A percentile compares a stretch with the other conserved stretches of the same genome.
These are phyloP conservation scores for Tromatobia lineatoria DNA, from an alignment of 2,888 invertebrate species.

Conservation along the genomic window DNA sequence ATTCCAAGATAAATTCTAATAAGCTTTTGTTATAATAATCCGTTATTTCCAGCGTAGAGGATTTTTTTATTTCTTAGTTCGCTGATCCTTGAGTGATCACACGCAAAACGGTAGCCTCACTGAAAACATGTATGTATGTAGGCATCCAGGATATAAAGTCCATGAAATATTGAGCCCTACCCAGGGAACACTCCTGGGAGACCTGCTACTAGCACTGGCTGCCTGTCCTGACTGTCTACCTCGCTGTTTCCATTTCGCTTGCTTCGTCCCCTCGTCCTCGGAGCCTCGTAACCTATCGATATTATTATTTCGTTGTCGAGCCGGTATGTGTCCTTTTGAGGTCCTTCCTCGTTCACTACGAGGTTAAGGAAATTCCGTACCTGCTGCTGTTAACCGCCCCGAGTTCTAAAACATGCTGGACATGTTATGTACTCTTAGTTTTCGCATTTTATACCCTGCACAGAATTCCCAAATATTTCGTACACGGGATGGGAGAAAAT, in stretches of 20 bases:
- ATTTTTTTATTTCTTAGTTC: background rate
- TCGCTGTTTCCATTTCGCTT: slow-evolving; percentile 77
- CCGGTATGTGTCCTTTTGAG: slow-evolving; percentile 62
- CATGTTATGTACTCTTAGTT: slow-evolving; percentile 18
- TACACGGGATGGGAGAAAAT: background rate
- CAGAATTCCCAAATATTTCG: background rate
- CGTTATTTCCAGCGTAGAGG: background rate
- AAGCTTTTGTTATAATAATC: background rate
- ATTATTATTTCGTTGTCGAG: slow-evolving; percentile 77
- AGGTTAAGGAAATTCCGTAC: slow-evolving; percentile 25
- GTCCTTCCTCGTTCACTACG: slow-evolving; percentile 37
- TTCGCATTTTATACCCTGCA: background rate
- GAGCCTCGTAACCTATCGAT: slow-evolving; percentile 78
- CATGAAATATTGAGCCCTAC: slow-evolving; percentile 71
- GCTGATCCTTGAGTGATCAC: slow-evolving; percentile 2
- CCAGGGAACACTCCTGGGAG: slow-evolving; percentile 64
- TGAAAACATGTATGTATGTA: slow-evolving; percentile 35
- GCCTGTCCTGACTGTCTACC: slow-evolving; percentile 59
- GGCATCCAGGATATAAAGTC: slow-evolving; percentile 64
- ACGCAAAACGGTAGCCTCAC: slow-evolving; percentile 53
- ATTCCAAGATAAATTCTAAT: slow-evolving; percentile 1
- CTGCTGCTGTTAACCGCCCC: slow-evolving; percentile 1
- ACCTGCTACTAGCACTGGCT: slow-evolving; percentile 45
- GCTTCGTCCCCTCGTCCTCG: slow-evolving; percentile 50
- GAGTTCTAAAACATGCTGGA: slow-evolving; percentile 1